Percentiles rank a stretch among this genome's conserved stretches.
Evolutionary conservation across 2,797 vertebrate genomes (phyloP).

Genomic region (Centropyge bicolor): DNA sequence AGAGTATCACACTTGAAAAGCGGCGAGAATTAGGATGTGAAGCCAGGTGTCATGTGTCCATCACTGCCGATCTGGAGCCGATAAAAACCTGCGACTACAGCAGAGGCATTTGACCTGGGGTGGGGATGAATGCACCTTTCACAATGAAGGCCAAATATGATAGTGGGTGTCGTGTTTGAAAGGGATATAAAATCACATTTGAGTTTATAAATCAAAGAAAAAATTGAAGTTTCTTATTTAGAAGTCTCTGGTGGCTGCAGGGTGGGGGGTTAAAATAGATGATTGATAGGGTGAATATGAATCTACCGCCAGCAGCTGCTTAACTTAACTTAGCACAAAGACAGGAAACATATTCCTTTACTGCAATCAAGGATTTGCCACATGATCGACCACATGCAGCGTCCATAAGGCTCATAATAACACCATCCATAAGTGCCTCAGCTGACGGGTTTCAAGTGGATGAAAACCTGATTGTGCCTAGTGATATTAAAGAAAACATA

Average conservation of each 20-base stretch:
- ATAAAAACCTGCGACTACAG: no score
- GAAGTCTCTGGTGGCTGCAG: background rate
- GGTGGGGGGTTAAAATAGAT: no score
- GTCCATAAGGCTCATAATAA: background rate
- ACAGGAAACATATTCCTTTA: background rate
- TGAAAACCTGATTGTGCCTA: background rate
- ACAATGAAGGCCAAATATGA: no score
- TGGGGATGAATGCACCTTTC: no score
- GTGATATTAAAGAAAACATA: background rate
- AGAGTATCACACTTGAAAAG: no score
- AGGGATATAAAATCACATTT: no score
- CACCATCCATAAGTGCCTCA: background rate
- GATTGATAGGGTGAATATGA: background rate
- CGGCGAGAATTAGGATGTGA: no score
- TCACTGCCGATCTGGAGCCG: no score
- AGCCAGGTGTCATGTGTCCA: no score
- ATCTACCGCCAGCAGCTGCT: background rate
- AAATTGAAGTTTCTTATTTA: background rate
- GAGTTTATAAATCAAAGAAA: no score
- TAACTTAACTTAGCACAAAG: background rate
- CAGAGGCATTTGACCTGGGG: no score
- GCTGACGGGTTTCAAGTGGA: background rate
- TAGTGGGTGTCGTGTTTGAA: no score
- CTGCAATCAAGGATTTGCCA: background rate
- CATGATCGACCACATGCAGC: background rate